Conservation (phyloP, 2,797 vertebrate genomes). For the Neosalanx taihuensis region DNA sequence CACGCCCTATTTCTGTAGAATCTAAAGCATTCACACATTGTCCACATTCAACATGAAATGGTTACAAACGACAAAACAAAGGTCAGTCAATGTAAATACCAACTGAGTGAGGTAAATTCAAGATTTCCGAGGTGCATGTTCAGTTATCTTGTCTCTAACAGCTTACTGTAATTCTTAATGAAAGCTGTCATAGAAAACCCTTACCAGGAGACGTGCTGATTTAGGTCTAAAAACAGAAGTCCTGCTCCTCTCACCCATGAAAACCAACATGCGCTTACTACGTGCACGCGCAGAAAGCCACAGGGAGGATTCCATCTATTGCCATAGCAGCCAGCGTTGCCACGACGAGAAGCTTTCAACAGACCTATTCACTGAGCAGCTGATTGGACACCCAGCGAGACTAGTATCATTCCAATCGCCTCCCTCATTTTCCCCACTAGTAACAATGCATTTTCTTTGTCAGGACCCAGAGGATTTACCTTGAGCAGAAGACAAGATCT, state of each 20-base stretch:
- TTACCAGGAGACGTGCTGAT: slow-evolving; percentile 58
- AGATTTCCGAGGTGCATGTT: slow-evolving; percentile 12
- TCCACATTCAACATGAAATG: slow-evolving; percentile 38
- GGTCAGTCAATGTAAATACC: neutral
- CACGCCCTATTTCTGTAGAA: slow-evolving; percentile 62
- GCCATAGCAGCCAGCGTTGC: slow-evolving; percentile 66
- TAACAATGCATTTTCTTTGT: slow-evolving; percentile 48
- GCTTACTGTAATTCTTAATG: slow-evolving; percentile 27
- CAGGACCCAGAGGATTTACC: slow-evolving; percentile 60
- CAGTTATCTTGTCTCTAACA: slow-evolving; percentile 18
- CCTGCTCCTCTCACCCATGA: slow-evolving; percentile 73
- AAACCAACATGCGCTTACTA: slow-evolving; percentile 69
- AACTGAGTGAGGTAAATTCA: slow-evolving; percentile 31
- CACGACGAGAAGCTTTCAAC: slow-evolving; percentile 59
- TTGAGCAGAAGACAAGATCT: slow-evolving; percentile 57
- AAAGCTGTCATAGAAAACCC: slow-evolving; percentile 44
- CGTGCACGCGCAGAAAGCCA: slow-evolving; percentile 56
- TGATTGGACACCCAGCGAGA: slow-evolving; percentile 51
- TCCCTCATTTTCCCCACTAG: slow-evolving; percentile 20
- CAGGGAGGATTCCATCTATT: slow-evolving; percentile 59
- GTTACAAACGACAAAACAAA: neutral
- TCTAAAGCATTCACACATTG: slow-evolving; percentile 14
- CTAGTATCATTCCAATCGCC: slow-evolving; percentile 34
- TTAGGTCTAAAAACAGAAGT: slow-evolving; percentile 60
- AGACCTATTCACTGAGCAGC: slow-evolving; percentile 62